Evolutionary conservation across 2,888 invertebrate genomes (phyloP), one percentile per base, ranked within the genome.

Genomic region (Sabatieria punctata): DNA sequence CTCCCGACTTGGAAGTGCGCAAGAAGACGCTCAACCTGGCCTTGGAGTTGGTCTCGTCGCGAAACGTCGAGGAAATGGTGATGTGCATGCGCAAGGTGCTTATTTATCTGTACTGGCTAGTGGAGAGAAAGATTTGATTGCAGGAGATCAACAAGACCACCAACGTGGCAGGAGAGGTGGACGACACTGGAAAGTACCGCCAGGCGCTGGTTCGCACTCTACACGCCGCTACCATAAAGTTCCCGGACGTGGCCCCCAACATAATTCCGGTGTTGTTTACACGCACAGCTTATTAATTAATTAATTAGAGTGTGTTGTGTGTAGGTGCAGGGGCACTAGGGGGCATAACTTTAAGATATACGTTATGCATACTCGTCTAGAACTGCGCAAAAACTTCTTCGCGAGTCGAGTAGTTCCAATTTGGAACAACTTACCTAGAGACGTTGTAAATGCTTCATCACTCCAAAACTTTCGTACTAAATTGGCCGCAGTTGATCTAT

Each of bases 131-230:
- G 30, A 30, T 30, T 30, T 30, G 30, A 8, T 35, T 55, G 36
- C 41, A 56, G 54, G 64, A 65, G 47, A 63, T 65, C 37, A 56
- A 55, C 47, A 61, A 60, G 46, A 57, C 60, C 4, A 50, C 57
- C 6, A 57, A 55, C 25, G 59, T 59, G 35, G 49, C 73, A 15
- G 30, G 30, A 11, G 89, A 89, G 61, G 84, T 85, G 50, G 95
- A 95, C 68, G 93, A 95, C 65, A 84, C 86, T 19, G 88, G 85
- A 53, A 85, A 83, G 69, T 97, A 97, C 69, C 52, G 59, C 0
- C 93, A 93, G 71, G 75, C 95, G 52, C 75, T 97, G 30, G 95
- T 99, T 38, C 76, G 88, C 48, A 95, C 95, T 0, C 70, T 97
- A 55, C 95, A 97, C 69, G 41, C 58, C 3, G 62, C 61, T 19